Conservation (phyloP, 2,888 invertebrate species). For the Phyto melanocephala region DNA sequence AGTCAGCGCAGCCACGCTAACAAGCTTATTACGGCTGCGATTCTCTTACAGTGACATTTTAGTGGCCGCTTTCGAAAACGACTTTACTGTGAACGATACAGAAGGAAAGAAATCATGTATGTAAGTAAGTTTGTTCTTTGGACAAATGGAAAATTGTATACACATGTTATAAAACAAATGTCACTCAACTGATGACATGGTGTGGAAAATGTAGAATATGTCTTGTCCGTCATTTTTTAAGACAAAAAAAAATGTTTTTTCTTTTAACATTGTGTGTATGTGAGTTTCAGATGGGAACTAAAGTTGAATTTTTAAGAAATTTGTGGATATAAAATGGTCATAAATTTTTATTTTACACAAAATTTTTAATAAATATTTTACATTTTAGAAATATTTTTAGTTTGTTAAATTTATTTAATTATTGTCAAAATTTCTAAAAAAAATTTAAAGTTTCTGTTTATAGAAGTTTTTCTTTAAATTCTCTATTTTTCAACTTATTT, state of each 20-base stretch:
- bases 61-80: not conserved
- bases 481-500: no score
- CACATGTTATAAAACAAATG: constrained; percentile 32
- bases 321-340: no score
- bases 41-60: constrained; percentile 4
- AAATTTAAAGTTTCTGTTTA: no score
- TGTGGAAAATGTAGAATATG: not conserved
- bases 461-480: no score
- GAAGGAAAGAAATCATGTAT: not conserved
- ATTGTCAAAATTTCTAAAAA: no score
- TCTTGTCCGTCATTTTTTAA: not conserved
- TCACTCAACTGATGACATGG: constrained; percentile 28
- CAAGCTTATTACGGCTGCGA: constrained; percentile 10
- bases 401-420: no score
- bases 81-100: not conserved
- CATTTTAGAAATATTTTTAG: no score
- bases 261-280: not conserved
- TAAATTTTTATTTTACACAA: no score
- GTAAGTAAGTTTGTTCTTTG: not conserved
- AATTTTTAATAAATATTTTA: no score
- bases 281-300: not conserved
- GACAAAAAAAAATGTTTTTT: not conserved
- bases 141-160: constrained; percentile 24
- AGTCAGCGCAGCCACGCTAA: not conserved
- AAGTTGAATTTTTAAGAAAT: no score